Percentiles rank a stretch among this genome's conserved stretches.
These are phyloP conservation scores for Nasonia oneida DNA, from an alignment of 2,888 invertebrate genomes.

Conservation along the genomic window DNA sequence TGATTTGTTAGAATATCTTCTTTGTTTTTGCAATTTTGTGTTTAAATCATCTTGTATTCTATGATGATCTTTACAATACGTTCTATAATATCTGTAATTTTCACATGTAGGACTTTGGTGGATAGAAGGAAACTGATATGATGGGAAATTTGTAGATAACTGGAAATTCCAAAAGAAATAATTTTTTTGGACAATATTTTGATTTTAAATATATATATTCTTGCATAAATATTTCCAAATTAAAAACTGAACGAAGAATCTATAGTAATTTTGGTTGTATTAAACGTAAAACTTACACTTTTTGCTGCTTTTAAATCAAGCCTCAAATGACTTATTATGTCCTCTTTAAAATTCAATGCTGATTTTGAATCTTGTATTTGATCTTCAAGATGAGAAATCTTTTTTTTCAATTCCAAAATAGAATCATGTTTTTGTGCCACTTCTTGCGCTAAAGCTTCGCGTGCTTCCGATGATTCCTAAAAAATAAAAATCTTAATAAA, in stretches of 20 bases:
- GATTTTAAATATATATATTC: too few relatives aligned
- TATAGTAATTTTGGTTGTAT: not conserved
- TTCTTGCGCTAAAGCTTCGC: conserved; percentile 82
- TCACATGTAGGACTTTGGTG: not conserved
- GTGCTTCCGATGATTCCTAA: conserved; percentile 80
- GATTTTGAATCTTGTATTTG: conserved; percentile 80
- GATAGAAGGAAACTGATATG: not conserved
- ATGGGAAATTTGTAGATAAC: not conserved
- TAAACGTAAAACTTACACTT: conserved; percentile 48
- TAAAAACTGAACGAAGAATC: too few relatives aligned
- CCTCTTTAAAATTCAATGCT: conserved; percentile 75
- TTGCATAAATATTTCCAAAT: too few relatives aligned
- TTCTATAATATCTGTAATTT: not conserved
- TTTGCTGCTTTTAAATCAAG: conserved; percentile 29
- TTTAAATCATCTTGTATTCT: conserved; percentile 33
- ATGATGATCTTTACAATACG: conserved; percentile 43
- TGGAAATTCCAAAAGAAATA: not conserved
- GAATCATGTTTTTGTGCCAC: conserved; percentile 83
- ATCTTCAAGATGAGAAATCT: conserved; percentile 82
- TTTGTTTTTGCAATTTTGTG: conserved; percentile 28
- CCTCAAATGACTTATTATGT: conserved; percentile 50
- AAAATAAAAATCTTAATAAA: conserved; percentile 30
- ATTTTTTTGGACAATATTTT: not conserved
- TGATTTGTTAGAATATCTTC: conserved; percentile 8
- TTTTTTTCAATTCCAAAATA: conserved; percentile 80